phyloP scores from a whole-genome alignment of 2,797 vertebrate species.

The Spea hammondii region DNA sequence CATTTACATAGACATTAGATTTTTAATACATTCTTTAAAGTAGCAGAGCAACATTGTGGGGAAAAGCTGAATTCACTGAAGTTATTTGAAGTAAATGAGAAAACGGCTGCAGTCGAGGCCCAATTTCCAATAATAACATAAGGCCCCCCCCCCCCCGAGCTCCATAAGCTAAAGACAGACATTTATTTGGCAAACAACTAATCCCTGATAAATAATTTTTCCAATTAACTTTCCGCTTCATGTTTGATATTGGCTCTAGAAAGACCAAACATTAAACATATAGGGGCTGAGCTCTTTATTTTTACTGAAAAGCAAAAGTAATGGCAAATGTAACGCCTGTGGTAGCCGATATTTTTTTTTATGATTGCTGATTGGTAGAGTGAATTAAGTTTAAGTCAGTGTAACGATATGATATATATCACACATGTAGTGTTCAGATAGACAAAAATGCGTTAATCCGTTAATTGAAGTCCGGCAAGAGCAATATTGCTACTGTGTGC shows the following conservation, averaged over 20 bases:
- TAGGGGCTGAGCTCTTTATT: background rate
- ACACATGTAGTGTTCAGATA: background rate
- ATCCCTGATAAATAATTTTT: constrained; percentile 41
- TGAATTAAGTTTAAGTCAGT: no score
- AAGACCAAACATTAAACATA: background rate
- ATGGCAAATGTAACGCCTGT: no score
- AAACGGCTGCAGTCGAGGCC: constrained; percentile 21
- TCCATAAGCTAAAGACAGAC: constrained; percentile 17
- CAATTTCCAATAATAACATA: constrained; percentile 43
- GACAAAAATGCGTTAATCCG: background rate
- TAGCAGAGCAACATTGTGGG: background rate
- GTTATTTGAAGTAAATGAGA: constrained; percentile 19
- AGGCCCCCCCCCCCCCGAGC: constrained; percentile 6
- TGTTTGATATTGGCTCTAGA: background rate
- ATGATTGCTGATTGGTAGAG: no score
- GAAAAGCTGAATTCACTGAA: background rate
- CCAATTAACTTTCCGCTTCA: constrained; percentile 21
- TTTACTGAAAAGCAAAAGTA: no score
- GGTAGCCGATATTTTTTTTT: no score
- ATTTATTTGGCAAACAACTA: constrained; percentile 20
- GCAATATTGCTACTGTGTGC: background rate
- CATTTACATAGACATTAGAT: background rate
- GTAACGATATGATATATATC: no score
- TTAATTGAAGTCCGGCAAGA: background rate
- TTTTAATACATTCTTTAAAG: constrained; percentile 12